These are phyloP conservation scores for Microchirus variegatus DNA, from an alignment of 2,797 vertebrate species.

Conservation along the genomic window DNA sequence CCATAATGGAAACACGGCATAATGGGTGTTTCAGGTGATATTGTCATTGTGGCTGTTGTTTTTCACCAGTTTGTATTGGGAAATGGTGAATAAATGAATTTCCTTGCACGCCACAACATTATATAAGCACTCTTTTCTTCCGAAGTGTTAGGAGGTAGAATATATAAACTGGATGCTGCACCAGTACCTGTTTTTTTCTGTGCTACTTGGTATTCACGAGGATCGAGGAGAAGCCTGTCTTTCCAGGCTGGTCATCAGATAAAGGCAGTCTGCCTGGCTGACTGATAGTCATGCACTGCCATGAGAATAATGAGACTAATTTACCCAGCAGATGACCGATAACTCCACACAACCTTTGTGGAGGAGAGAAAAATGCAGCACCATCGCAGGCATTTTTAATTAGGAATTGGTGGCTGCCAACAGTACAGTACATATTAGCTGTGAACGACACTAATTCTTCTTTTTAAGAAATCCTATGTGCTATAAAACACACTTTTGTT, in stretches of 20 bases:
- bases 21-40: too few species aligned
- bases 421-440: slow-evolving; percentile 10
- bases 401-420: slow-evolving; percentile 37
- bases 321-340: slow-evolving; percentile 81
- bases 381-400: slow-evolving; percentile 60
- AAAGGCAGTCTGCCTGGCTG: slow-evolving; percentile 67
- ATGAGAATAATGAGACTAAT: slow-evolving; percentile 78
- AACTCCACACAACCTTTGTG: slow-evolving; percentile 67
- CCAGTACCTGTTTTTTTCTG: slow-evolving; percentile 7
- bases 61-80: too few species aligned
- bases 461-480: background rate
- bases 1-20: too few species aligned
- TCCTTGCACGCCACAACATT: too few species aligned
- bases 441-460: background rate
- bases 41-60: too few species aligned
- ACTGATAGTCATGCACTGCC: slow-evolving; percentile 74
- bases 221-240: slow-evolving; percentile 40
- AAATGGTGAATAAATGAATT: too few species aligned
- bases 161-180: background rate
- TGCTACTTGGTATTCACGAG: slow-evolving; percentile 21
- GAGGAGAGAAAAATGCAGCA: slow-evolving; percentile 38
- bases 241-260: slow-evolving; percentile 70
- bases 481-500: background rate
- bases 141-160: too few species aligned
- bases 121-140: too few species aligned